Percentiles rank a stretch among this genome's conserved stretches.
Conservation (phyloP, 2,113 vertebrate genomes). For the Indicator maculatus region DNA sequence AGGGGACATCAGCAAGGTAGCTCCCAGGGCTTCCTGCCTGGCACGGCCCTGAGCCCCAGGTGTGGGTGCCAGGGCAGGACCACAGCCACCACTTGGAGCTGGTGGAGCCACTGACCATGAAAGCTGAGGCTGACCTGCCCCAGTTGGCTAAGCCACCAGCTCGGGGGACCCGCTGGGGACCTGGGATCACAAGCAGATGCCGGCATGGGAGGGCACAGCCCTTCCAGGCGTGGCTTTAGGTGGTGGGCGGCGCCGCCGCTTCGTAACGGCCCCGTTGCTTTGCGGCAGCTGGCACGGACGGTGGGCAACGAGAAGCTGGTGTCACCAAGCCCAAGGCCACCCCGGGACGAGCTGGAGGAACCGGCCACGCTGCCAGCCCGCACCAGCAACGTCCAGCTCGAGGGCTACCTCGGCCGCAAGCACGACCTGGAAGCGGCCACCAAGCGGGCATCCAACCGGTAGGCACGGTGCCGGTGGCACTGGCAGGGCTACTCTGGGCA, state of each 20-base stretch:
- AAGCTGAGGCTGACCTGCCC: background rate
- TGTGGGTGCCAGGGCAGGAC: background rate
- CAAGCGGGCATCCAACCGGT: conserved; percentile 93
- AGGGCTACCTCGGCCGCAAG: conserved; percentile 90
- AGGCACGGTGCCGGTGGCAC: background rate
- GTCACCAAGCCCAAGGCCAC: background rate
- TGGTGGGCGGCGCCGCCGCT: accelerated
- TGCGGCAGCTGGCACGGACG: background rate
- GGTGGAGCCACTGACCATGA: accelerated
- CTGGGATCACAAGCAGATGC: background rate
- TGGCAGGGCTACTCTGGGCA: background rate
- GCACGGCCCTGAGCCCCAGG: accelerated
- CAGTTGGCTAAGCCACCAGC: background rate
- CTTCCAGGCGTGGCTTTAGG: accelerated
- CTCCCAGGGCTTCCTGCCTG: background rate
- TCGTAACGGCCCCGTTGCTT: background rate
- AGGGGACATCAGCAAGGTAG: background rate
- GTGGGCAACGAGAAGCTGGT: background rate
- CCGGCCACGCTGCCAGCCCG: conserved; percentile 72
- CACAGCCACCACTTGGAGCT: accelerated
- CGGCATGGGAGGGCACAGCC: accelerated
- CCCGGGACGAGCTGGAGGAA: conserved; percentile 70
- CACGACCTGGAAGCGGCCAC: conserved; percentile 89
- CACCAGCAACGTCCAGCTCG: conserved; percentile 77
- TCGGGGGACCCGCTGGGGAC: background rate